phyloP scores from a whole-genome alignment of 1,140 invertebrate species.

The Acromyrmex echinatior region DNA sequence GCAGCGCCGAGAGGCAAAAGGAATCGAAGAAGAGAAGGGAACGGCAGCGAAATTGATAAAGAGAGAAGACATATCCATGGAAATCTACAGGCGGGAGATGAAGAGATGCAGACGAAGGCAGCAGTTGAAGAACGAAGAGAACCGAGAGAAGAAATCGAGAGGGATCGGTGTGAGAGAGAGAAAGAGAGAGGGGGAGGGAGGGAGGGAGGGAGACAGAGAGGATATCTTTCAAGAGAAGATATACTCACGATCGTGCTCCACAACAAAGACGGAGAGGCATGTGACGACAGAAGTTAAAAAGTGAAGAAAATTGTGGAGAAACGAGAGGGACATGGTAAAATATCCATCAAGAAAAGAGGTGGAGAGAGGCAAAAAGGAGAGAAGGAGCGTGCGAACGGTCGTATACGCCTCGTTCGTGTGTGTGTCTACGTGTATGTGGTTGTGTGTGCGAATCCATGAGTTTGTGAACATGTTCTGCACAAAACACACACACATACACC shows the following conservation, averaged over 20 bases:
- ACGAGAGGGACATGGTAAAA: constrained; percentile 40
- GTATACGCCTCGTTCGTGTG: constrained; percentile 36
- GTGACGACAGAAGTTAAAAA: constrained; percentile 26
- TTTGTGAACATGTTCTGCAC: constrained; percentile 50
- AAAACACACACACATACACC: background rate
- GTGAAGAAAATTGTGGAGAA: constrained; percentile 53
- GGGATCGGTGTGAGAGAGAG: background rate
- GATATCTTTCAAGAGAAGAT: background rate
- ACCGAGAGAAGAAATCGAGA: background rate
- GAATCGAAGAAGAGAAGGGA: background rate
- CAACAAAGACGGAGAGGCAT: constrained; percentile 25
- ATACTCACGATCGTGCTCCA: background rate
- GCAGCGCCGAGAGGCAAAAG: background rate
- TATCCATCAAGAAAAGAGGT: constrained; percentile 33
- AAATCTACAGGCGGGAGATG: background rate
- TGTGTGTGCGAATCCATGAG: background rate
- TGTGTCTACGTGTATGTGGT: constrained; percentile 16
- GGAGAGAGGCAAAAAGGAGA: constrained; percentile 50
- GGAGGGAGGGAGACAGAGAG: background rate
- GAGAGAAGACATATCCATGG: background rate
- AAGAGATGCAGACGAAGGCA: background rate
- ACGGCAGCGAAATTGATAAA: background rate
- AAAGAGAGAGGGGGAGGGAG: too few relatives aligned
- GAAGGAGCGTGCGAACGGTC: constrained; percentile 54
- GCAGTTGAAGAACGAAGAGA: background rate